These are phyloP conservation scores for Leptodactylus fuscus DNA, from an alignment of 2,113 vertebrate genomes.

Conservation along the genomic window DNA sequence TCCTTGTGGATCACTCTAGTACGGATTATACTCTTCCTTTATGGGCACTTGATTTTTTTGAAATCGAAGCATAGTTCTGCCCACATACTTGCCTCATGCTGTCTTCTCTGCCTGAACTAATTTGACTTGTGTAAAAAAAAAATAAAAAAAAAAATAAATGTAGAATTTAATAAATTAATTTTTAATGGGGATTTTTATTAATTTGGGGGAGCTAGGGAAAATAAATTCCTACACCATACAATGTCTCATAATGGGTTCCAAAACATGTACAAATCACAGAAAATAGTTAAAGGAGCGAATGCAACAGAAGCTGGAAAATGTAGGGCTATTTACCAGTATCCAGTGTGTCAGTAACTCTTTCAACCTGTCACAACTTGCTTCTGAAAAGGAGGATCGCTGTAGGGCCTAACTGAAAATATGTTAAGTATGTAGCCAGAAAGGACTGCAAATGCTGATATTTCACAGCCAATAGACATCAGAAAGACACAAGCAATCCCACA, in stretches of 20 bases:
- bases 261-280: background rate
- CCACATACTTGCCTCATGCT: background rate
- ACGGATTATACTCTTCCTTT: no score
- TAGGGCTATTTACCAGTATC: conserved; percentile 24
- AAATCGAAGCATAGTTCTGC: background rate
- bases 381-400: conserved; percentile 19
- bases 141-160: no score
- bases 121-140: no score
- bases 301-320: background rate
- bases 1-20: no score
- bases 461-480: background rate
- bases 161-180: no score
- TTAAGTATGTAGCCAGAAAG: conserved; percentile 29
- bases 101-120: no score
- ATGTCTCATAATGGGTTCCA: background rate
- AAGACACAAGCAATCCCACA: background rate
- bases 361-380: conserved; percentile 41
- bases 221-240: no score
- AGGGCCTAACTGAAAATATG: conserved; percentile 47
- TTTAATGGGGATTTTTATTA: no score
- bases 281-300: conserved; percentile 14
- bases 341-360: conserved; percentile 13
- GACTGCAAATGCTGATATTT: conserved; percentile 31
- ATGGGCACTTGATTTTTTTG: no score
- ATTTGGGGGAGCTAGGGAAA: no score